Base-by-base conservation (phyloP, 2,888 invertebrate genomes). In the Hirtodrosophila alboralis region DNA sequence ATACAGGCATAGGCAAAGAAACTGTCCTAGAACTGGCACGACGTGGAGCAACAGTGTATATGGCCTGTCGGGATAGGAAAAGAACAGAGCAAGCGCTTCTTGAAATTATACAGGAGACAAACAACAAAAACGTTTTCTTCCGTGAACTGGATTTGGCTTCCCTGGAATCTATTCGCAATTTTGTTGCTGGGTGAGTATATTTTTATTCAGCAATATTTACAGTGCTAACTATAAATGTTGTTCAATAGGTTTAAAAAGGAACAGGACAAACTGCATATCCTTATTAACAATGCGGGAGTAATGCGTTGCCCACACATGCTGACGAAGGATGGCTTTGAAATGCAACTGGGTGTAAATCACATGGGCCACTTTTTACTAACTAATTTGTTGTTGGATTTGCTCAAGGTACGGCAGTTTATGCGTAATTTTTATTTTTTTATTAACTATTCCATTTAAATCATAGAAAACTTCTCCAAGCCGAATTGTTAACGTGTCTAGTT, bases 21-120 rank as follows among this genome's bases (percentile, higher is more conserved):
- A 93, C 95, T 0, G 94, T 93, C 0, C 91, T 91, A 86, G 95
- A 94, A 84, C 91, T 97, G 81, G 96, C 96, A 0, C 91, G 91
- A 51, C 91, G 95, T 44, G 94, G 95, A 3, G 96, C 95, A 1
- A 95, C 93, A 91, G 94, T 97, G 63, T 94, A 96, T 84, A 95
- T 97, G 95, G 97, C 96, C 2, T 97, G 97, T 85, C 92, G 96
- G 43, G 93, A 96, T 91, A 92, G 96, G 92, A 89, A 91, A 33
- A 93, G 92, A 89, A 96, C 97, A 89, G 96, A 96, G 92, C 90
- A 91, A 61, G 89, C 88, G 14, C 26, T 60, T 4, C 92, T 93
- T 76, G 93, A 95, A 76, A 95, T 96, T 61, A 94, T 96, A 12
- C 76, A 95, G 58, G 93, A 94, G 68, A 94, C 95, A 0, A 91